Percentiles rank a stretch among this genome's conserved stretches.
phyloP scores from a whole-genome alignment of 2,888 invertebrate genomes.

The Cinara cedri region DNA sequence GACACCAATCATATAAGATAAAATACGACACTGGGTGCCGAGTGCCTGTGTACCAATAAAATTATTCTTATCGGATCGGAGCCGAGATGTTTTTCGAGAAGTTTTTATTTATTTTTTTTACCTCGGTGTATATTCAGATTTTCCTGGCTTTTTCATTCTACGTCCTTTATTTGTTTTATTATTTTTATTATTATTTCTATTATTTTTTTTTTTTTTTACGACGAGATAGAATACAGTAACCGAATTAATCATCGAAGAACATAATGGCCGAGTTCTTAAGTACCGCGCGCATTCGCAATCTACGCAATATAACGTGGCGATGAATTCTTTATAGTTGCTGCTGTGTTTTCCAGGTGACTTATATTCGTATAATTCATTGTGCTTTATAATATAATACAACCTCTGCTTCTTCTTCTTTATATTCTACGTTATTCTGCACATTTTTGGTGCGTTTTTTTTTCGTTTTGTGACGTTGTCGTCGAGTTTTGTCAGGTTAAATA shows the following conservation, averaged over 20 bases:
- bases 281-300: background rate
- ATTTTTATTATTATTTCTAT: too few relatives aligned
- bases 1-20: too few relatives aligned
- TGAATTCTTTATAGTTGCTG: background rate
- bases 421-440: background rate
- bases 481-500: background rate
- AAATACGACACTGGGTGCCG: too few relatives aligned
- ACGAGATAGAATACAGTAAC: background rate
- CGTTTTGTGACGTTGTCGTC: background rate
- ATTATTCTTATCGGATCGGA: constrained; percentile 16
- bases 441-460: background rate
- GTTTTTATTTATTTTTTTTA: background rate
- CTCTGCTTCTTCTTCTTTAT: too few relatives aligned
- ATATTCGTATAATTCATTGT: background rate
- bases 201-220: background rate
- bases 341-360: background rate
- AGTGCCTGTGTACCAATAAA: too few relatives aligned
- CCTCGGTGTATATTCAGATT: background rate
- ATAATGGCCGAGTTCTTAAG: background rate
- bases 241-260: constrained; percentile 8
- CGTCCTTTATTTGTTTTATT: too few relatives aligned
- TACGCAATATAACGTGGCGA: background rate
- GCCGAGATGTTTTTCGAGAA: background rate
- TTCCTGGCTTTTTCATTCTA: too few relatives aligned
- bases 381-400: background rate